Conservation (phyloP, 2,888 invertebrate species). For the Cryptus armator region DNA sequence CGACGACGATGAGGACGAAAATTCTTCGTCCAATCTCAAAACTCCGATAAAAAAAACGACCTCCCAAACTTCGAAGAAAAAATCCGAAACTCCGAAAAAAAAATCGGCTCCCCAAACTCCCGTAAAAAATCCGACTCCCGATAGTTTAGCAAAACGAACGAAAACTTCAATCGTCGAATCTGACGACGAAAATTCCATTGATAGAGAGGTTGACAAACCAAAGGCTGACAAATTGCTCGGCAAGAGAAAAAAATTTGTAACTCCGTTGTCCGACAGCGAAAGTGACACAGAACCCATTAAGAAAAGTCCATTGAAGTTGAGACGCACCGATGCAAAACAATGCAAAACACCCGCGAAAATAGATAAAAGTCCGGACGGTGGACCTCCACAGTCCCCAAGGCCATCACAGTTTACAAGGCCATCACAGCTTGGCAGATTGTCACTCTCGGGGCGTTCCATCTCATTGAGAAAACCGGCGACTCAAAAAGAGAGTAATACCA, state of each 20-base stretch:
- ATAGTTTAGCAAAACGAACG: no score
- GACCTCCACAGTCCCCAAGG: background rate
- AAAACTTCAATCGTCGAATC: background rate
- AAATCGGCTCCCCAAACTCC: no score
- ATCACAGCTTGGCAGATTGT: background rate
- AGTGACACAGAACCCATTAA: constrained; percentile 29
- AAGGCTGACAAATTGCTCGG: background rate
- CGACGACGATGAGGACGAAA: background rate
- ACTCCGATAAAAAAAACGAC: background rate
- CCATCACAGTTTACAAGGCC: background rate
- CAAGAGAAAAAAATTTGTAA: constrained; percentile 44
- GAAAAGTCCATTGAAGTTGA: constrained; percentile 39
- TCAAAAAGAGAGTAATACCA: constrained; percentile 55
- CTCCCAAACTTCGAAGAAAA: background rate
- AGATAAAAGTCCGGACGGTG: background rate
- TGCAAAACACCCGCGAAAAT: background rate
- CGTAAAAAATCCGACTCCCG: no score
- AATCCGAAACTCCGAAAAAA: background rate
- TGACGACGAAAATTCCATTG: background rate
- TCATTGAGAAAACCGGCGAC: constrained; percentile 3
- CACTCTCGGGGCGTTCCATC: constrained; percentile 11
- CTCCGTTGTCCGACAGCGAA: constrained; percentile 35
- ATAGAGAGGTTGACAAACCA: background rate
- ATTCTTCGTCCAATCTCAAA: background rate
- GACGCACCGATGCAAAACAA: background rate